phyloP scores from a whole-genome alignment of 2,888 invertebrate genomes.

The Listrodromus nycthemerus region DNA sequence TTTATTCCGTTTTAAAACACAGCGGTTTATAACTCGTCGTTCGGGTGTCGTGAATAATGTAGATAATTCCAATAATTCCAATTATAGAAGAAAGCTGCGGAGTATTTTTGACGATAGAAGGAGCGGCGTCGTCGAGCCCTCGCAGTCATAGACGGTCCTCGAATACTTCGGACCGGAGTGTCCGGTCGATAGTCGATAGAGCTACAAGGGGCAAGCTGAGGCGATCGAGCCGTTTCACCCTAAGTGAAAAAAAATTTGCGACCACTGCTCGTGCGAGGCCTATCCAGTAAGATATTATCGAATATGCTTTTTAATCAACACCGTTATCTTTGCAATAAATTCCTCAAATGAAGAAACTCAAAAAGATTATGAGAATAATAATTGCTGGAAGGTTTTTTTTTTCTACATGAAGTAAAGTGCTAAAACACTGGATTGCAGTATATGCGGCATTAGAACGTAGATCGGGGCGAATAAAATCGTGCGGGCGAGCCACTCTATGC shows the following conservation, averaged over 20 bases:
- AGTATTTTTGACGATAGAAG: background rate
- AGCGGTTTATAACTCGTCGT: background rate
- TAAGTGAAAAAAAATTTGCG: background rate
- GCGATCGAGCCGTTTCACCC: background rate
- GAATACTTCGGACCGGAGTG: conserved; percentile 5
- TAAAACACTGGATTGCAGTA: background rate
- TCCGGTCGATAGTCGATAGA: conserved; percentile 1
- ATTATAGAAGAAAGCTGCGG: conserved; percentile 39
- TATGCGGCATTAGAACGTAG: background rate
- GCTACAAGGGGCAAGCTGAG: background rate
- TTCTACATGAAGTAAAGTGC: background rate
- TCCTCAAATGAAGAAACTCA: background rate
- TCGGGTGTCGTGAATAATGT: conserved; percentile 35
- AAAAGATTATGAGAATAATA: background rate
- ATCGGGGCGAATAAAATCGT: conserved; percentile 55
- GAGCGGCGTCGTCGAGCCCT: background rate
- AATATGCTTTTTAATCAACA: background rate
- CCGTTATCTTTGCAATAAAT: background rate
- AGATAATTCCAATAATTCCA: conserved; percentile 58
- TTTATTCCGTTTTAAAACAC: background rate
- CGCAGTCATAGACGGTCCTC: background rate
- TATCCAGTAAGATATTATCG: background rate
- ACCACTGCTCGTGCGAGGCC: background rate
- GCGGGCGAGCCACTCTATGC: conserved; percentile 57
- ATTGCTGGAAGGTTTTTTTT: background rate